phyloP scores from a whole-genome alignment of 2,797 vertebrate genomes.

The Pipistrellus pipistrellus region DNA sequence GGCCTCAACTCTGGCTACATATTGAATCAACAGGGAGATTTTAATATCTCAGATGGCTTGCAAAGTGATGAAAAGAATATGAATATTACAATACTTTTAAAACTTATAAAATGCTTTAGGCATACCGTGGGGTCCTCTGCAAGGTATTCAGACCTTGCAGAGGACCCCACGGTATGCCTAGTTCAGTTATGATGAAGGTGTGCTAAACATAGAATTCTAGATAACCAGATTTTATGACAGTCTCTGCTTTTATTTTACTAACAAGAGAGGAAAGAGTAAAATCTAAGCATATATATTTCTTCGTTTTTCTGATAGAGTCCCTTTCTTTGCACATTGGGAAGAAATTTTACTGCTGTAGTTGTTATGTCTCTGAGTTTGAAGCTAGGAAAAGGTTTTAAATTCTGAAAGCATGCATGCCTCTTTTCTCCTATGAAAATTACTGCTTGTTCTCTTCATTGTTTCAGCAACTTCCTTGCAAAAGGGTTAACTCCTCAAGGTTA shows the following conservation, averaged over 20 bases:
- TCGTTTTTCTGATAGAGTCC: neutral
- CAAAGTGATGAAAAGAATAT: neutral
- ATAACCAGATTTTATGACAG: neutral
- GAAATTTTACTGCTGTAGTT: neutral
- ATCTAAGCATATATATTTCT: neutral
- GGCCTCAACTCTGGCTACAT: neutral
- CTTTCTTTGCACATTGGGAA: neutral
- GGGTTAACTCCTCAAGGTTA: constrained; percentile 28
- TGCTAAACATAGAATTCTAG: neutral
- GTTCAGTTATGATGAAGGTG: neutral
- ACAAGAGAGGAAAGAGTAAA: constrained; percentile 36
- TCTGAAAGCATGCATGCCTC: neutral
- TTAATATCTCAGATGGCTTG: neutral
- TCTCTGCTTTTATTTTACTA: constrained; percentile 29
- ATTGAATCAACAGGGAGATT: neutral
- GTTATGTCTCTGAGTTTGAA: neutral
- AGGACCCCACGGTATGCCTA: neutral
- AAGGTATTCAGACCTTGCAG: neutral
- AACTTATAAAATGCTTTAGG: neutral
- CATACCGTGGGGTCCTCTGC: no score
- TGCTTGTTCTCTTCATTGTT: constrained; percentile 34
- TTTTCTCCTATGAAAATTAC: constrained; percentile 44
- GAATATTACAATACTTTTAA: neutral
- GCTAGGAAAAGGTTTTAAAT: neutral
- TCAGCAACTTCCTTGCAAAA: constrained; percentile 46